phyloP scores from a whole-genome alignment of 37 sponge, comb jelly and placozoan genomes.

The Trichoplax adhaerens region DNA sequence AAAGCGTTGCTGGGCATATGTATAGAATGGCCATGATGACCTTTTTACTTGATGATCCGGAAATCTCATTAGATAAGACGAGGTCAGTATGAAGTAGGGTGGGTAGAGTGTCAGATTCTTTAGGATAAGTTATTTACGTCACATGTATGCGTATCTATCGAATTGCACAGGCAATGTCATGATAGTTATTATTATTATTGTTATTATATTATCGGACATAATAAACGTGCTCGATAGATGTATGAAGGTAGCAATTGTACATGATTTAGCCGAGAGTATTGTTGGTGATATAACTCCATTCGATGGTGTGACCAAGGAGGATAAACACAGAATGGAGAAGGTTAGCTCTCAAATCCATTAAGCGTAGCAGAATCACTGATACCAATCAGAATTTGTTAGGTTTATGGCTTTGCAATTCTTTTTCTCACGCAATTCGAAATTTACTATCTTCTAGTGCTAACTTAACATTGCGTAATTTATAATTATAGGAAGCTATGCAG shows the following conservation, averaged over 20 bases:
- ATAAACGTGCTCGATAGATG: conserved; percentile 25
- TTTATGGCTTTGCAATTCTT: background rate
- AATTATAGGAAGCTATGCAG: conserved; percentile 40
- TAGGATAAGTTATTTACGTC: background rate
- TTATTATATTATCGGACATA: too few relatives aligned
- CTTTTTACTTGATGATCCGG: conserved; percentile 29
- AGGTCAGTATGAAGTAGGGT: background rate
- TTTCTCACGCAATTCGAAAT: background rate
- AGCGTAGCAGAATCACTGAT: background rate
- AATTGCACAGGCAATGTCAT: too few relatives aligned
- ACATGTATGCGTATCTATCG: conserved; percentile 10
- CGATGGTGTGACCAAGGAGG: conserved; percentile 61
- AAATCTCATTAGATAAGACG: background rate
- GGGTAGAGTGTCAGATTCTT: background rate
- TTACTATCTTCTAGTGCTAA: background rate
- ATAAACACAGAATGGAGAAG: conserved; percentile 57
- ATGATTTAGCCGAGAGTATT: conserved; percentile 80
- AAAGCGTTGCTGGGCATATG: conserved; percentile 87
- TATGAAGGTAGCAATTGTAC: conserved; percentile 67
- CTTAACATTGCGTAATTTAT: background rate
- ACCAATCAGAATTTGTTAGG: background rate
- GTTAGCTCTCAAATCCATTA: background rate
- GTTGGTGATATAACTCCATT: conserved; percentile 83
- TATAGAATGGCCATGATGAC: conserved; percentile 85
- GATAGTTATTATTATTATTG: too few relatives aligned